Conservation (phyloP, 2,797 vertebrate species). For the Hypotaenidia philippensis region DNA sequence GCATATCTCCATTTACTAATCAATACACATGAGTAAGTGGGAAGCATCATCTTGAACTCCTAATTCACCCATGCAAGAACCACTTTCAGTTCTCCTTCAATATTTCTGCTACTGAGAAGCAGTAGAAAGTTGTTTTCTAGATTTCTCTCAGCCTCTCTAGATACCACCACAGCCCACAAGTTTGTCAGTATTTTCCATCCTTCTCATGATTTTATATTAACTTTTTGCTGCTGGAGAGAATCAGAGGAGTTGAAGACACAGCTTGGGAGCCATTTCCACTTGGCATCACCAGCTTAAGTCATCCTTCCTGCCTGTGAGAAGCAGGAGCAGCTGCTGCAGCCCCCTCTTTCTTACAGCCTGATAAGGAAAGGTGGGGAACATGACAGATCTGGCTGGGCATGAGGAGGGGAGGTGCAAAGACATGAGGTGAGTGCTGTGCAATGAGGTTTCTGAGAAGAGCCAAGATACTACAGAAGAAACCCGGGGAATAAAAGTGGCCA, state of each 20-base stretch:
- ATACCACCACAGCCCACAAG: neutral
- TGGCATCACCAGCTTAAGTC: neutral
- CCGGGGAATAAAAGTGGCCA: neutral
- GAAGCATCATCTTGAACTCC: neutral
- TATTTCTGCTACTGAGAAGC: neutral
- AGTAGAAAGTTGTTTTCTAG: neutral
- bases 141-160: neutral
- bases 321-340: neutral
- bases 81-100: neutral
- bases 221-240: neutral
- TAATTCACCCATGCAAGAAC: fast-evolving
- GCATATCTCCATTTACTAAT: neutral
- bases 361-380: neutral
- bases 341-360: neutral
- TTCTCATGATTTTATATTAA: neutral
- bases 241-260: neutral
- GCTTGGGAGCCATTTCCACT: neutral
- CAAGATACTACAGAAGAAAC: neutral
- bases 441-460: neutral
- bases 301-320: neutral
- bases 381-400: fast-evolving
- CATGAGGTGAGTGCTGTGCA: neutral
- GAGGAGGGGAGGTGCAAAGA: fast-evolving
- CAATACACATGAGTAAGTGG: neutral
- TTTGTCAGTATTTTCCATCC: neutral